Conservation (phyloP, 2,113 vertebrate genomes). For the Raja brachyura region DNA sequence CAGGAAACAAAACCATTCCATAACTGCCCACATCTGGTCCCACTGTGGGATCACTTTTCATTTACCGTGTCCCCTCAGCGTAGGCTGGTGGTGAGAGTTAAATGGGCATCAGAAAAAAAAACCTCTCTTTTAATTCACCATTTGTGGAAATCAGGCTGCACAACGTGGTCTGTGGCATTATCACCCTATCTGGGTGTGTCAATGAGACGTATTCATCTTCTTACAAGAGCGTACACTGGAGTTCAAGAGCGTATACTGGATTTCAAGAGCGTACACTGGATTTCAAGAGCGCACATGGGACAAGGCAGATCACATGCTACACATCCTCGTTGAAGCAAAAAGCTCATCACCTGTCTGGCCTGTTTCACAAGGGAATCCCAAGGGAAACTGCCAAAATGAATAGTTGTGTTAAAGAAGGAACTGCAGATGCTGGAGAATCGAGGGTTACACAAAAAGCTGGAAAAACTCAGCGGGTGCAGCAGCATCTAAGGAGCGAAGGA, state of each 20-base stretch:
- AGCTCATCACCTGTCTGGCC: background rate
- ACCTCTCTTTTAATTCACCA: background rate
- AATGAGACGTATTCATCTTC: background rate
- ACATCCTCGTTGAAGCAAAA: background rate
- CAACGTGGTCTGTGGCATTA: background rate
- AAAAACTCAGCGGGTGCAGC: too few relatives aligned
- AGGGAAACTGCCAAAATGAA: too few relatives aligned
- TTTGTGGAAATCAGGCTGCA: background rate
- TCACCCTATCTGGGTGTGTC: background rate
- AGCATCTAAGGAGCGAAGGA: too few relatives aligned
- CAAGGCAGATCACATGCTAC: background rate
- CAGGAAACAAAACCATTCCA: too few relatives aligned
- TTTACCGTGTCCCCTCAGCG: too few relatives aligned
- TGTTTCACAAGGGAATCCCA: too few relatives aligned
- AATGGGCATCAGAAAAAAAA: background rate
- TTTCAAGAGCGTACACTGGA: background rate
- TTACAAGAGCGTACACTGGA: background rate
- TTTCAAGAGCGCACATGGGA: background rate
- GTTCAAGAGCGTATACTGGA: background rate
- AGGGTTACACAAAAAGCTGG: too few relatives aligned
- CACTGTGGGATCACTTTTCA: too few relatives aligned
- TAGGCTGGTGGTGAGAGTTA: background rate
- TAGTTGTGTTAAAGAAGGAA: too few relatives aligned
- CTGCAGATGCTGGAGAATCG: too few relatives aligned
- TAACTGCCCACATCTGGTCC: too few relatives aligned